phyloP scores from a whole-genome alignment of 2,888 invertebrate genomes.

The Aproaerema taeniolella region DNA sequence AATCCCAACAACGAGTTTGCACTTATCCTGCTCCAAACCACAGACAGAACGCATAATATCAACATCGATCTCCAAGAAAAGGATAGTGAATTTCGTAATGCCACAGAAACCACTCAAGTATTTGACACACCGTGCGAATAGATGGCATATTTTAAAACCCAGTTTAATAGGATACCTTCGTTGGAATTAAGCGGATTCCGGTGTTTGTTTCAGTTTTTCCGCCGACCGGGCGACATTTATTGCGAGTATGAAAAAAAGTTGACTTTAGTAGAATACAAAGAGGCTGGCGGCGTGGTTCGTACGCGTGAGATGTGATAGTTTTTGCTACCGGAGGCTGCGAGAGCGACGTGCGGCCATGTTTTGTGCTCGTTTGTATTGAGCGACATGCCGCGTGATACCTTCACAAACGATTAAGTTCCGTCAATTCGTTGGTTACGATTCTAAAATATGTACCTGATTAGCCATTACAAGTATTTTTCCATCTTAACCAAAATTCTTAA shows the following conservation, averaged over 20 bases:
- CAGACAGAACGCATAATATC: conserved; percentile 32
- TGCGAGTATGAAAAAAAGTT: conserved; percentile 40
- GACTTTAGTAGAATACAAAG: conserved; percentile 44
- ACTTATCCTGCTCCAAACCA: conserved; percentile 38
- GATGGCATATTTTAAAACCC: conserved; percentile 43
- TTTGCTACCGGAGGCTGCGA: conserved; percentile 35
- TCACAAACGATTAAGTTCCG: conserved; percentile 28
- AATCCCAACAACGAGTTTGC: conserved; percentile 56
- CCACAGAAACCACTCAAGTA: conserved; percentile 28
- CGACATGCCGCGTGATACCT: conserved; percentile 30
- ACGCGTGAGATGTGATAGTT: conserved; percentile 46
- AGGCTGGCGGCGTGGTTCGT: conserved; percentile 21
- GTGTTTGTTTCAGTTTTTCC: conserved; percentile 38
- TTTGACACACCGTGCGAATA: conserved; percentile 27
- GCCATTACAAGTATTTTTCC: too few species aligned
- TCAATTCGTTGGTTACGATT: too few species aligned
- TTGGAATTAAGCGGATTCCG: conserved; percentile 29
- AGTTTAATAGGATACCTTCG: conserved; percentile 40
- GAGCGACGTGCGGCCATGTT: conserved; percentile 32
- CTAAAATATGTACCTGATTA: too few species aligned
- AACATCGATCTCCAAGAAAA: conserved; percentile 23
- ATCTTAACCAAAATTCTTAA: too few species aligned
- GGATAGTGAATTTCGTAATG: conserved; percentile 20
- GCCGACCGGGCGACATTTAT: conserved; percentile 35
- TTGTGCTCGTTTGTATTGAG: conserved; percentile 34